These are phyloP conservation scores for Mormyrops boulengeri DNA, from an alignment of 2,797 vertebrate species.

Conservation along the genomic window DNA sequence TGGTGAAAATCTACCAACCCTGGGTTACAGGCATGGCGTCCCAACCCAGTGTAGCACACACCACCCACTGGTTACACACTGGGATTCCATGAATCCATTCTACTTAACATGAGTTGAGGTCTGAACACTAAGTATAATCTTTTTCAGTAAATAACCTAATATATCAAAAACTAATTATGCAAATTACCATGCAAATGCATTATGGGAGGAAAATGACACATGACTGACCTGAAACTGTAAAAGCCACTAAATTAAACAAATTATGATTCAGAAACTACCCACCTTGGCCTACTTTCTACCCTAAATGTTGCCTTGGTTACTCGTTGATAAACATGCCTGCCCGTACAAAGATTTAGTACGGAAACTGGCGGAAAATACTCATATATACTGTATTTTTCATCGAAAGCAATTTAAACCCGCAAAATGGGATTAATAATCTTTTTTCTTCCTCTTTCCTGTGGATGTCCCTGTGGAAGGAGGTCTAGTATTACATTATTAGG, in stretches of 20 bases:
- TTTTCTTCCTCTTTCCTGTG: background rate
- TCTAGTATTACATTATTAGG: background rate
- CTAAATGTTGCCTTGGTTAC: background rate
- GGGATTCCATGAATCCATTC: background rate
- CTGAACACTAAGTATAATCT: background rate
- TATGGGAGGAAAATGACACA: background rate
- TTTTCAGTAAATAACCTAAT: background rate
- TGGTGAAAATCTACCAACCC: background rate
- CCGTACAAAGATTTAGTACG: background rate
- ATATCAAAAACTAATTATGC: conserved; percentile 4
- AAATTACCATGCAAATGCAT: background rate
- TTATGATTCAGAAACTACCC: background rate
- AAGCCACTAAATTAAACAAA: background rate
- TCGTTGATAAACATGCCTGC: background rate
- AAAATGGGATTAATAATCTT: background rate
- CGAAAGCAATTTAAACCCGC: background rate
- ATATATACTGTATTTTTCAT: background rate
- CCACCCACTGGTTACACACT: background rate
- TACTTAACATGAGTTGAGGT: background rate
- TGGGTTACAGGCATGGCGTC: background rate
- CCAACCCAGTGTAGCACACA: background rate
- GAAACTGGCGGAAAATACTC: background rate
- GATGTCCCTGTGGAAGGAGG: background rate
- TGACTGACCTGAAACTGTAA: background rate
- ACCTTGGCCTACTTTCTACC: background rate